Conservation (phyloP, 2,888 invertebrate genomes). For the Pelosia muscerda region DNA sequence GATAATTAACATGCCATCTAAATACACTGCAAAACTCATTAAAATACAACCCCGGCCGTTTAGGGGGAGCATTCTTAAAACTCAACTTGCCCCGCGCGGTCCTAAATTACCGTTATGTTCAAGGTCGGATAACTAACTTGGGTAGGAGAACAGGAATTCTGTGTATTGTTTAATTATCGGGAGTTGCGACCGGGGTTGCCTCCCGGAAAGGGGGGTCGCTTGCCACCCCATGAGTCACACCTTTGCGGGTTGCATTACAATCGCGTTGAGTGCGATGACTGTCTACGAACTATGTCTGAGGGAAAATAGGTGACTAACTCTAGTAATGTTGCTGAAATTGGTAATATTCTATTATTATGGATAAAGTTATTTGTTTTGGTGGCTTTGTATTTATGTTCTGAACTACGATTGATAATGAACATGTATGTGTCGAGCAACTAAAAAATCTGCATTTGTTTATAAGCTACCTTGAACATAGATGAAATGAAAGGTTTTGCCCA, state of each 20-base stretch:
- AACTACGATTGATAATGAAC: too few species aligned
- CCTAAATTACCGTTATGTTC: constrained; percentile 62
- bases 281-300: constrained; percentile 38
- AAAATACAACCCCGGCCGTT: constrained; percentile 61
- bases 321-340: constrained; percentile 1
- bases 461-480: too few species aligned
- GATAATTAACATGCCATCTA: constrained; percentile 58
- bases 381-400: neutral
- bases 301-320: constrained; percentile 51
- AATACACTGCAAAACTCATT: constrained; percentile 60
- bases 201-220: constrained; percentile 32
- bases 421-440: too few species aligned
- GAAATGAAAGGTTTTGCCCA: too few species aligned
- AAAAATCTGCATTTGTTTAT: too few species aligned
- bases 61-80: constrained; percentile 65
- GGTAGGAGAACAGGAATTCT: constrained; percentile 55
- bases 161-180: constrained; percentile 65
- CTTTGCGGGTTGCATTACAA: constrained; percentile 58
- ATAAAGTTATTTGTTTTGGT: neutral
- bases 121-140: constrained; percentile 62
- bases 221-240: constrained; percentile 58
- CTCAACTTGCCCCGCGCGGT: constrained; percentile 39
- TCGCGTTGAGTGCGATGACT: constrained; percentile 47
- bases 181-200: constrained; percentile 25
- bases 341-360: neutral